These are phyloP conservation scores for Leptopilina boulardi DNA, from an alignment of 1,140 invertebrate genomes.

Conservation along the genomic window DNA sequence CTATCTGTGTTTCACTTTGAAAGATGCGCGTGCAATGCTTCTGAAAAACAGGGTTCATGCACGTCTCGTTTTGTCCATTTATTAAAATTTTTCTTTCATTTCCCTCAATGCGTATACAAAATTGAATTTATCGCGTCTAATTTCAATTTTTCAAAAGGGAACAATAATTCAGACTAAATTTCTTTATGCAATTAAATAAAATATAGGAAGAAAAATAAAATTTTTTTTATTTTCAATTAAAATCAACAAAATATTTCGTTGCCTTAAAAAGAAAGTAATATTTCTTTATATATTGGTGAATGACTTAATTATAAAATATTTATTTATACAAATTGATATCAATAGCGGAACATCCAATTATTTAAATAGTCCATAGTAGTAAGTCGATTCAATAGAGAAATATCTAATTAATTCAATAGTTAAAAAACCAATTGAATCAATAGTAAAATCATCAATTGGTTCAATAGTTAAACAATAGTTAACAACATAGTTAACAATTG, in stretches of 20 bases:
- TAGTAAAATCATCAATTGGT: neutral
- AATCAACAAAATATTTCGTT: too few relatives aligned
- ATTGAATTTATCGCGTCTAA: neutral
- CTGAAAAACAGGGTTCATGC: neutral
- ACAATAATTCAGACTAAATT: constrained; percentile 8
- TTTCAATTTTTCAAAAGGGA: neutral
- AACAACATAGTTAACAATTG: too few relatives aligned
- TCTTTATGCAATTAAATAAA: neutral
- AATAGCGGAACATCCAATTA: neutral
- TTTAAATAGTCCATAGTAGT: too few relatives aligned
- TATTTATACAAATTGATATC: too few relatives aligned
- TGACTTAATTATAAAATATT: too few relatives aligned
- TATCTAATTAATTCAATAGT: neutral
- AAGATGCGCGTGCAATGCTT: constrained; percentile 4
- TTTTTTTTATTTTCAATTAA: too few relatives aligned
- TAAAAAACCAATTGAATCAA: neutral
- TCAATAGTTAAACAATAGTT: neutral
- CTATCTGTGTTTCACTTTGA: neutral
- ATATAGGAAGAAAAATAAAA: too few relatives aligned
- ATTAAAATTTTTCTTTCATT: constrained; percentile 21
- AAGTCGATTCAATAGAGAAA: neutral
- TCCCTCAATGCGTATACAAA: neutral
- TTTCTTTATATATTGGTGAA: too few relatives aligned
- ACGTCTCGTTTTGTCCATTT: neutral
- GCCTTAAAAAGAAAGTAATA: too few relatives aligned